These are phyloP conservation scores for Drosophila birchii DNA, from an alignment of 2,888 invertebrate genomes.

Conservation along the genomic window DNA sequence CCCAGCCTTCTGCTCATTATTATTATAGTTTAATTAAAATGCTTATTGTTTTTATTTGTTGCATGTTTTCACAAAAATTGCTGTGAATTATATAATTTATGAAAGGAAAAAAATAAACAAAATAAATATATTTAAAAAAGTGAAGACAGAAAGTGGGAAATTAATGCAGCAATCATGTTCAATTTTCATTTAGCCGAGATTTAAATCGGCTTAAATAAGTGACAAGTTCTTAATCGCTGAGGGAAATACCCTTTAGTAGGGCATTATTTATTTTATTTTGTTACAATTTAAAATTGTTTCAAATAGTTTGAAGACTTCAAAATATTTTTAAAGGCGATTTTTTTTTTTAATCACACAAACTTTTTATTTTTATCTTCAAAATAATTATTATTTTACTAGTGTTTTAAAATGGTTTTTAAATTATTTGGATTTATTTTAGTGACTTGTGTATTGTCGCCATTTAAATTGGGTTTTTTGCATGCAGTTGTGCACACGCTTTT, in stretches of 20 bases:
- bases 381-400: neutral
- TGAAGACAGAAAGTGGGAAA: conserved; percentile 13
- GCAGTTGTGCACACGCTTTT: conserved; percentile 2
- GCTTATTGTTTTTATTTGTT: conserved; percentile 61
- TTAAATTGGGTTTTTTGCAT: conserved; percentile 22
- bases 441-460: neutral
- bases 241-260: neutral
- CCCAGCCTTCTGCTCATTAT: conserved; percentile 29
- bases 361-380: neutral
- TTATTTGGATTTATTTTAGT: neutral
- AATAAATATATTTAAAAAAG: neutral
- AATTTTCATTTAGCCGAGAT: conserved; percentile 21
- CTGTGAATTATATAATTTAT: conserved; percentile 44
- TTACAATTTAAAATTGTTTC: neutral
- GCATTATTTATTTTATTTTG: no score
- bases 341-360: neutral
- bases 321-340: neutral
- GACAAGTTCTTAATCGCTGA: neutral
- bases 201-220: conserved; percentile 5
- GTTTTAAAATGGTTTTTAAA: neutral
- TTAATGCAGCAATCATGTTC: conserved; percentile 35
- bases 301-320: neutral
- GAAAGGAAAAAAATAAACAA: neutral
- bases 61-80: conserved; percentile 45
- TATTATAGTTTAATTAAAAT: conserved; percentile 71